These are phyloP conservation scores for Popillia japonica DNA, from an alignment of 1,140 invertebrate genomes.

Conservation along the genomic window DNA sequence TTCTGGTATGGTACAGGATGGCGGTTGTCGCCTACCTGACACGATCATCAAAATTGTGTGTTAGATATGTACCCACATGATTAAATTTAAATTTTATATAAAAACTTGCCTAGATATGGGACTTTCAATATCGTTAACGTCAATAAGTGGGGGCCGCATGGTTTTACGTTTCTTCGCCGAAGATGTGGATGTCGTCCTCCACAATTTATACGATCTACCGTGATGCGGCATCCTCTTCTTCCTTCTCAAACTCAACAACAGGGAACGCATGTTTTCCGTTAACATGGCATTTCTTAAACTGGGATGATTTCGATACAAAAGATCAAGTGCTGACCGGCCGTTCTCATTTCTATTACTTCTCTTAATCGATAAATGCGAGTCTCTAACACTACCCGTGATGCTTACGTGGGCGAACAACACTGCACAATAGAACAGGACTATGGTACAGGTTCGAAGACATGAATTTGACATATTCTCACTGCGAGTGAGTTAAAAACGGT, in stretches of 20 bases:
- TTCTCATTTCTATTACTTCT: background rate
- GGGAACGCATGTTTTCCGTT: conserved; percentile 9
- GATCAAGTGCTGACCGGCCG: background rate
- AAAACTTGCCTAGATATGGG: background rate
- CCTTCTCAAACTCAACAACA: background rate
- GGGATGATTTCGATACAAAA: conserved; percentile 17
- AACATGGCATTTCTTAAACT: conserved; percentile 2
- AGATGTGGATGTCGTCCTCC: background rate
- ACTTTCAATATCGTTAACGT: conserved; percentile 30
- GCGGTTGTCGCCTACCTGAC: too few relatives aligned
- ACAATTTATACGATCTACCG: conserved; percentile 15
- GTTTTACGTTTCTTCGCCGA: background rate
- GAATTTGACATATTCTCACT: conserved; percentile 37
- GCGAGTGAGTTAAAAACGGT: conserved; percentile 18
- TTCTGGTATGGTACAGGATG: too few relatives aligned
- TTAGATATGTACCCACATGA: too few relatives aligned
- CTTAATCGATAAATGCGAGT: background rate
- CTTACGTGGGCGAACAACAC: conserved; percentile 32
- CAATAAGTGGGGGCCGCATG: background rate
- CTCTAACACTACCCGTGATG: conserved; percentile 13
- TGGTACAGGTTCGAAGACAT: conserved; percentile 31
- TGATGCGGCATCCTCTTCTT: conserved; percentile 31
- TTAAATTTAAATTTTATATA: too few relatives aligned
- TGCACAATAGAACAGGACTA: conserved; percentile 36
- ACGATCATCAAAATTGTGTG: too few relatives aligned